Evolutionary conservation across 2,888 invertebrate genomes (phyloP), one percentile per base, ranked within the genome.

Genomic region (Bhutanitis thaidina): DNA sequence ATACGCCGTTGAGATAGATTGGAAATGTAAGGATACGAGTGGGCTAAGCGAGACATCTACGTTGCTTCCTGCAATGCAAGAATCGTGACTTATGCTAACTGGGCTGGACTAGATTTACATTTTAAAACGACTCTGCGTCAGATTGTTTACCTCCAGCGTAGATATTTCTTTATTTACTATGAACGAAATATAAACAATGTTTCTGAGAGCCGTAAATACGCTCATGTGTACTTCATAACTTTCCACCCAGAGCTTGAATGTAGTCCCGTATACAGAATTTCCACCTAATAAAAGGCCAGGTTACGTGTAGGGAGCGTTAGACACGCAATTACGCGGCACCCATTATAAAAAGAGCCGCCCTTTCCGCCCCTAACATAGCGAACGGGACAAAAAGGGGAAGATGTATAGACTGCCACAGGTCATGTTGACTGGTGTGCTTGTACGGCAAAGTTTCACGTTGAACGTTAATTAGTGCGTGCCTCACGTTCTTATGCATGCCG

Each of bases 271-370:
- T 76, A 81, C 78, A 84, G 83, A 83, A 84, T 88, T 89, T 85
- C 84, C 84, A 88, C 88, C 84, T 88, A 88, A 88, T 89, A 88
- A 88, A 87, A 87, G 86, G 72, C 80, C 80, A 67, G 74, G 80
- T 84, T 86, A 87, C 84, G 85, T 81, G 84, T 77, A 82, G 80
- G 77, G 80, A 79, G 74, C 83, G 81, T 86, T 82, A 84, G 81
- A 84, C 84, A 85, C 77, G 84, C 86, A 85, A 86, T 88, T 87
- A 87, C 69, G 62, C 70, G 61, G 69, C 71, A 65, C 55, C 88
- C 83, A 85, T 68, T 65, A 55, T 76, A 79, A 63, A 67, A 54
- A 68, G 87, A 71, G 61, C 84, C 62, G 55, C 71, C 67, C 65
- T 64, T 71, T 73, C 70, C 71, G 71, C 68, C 64, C 61, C 56